Evolutionary conservation across 2,888 invertebrate genomes (phyloP).

Genomic region (Polymixis flavicincta): DNA sequence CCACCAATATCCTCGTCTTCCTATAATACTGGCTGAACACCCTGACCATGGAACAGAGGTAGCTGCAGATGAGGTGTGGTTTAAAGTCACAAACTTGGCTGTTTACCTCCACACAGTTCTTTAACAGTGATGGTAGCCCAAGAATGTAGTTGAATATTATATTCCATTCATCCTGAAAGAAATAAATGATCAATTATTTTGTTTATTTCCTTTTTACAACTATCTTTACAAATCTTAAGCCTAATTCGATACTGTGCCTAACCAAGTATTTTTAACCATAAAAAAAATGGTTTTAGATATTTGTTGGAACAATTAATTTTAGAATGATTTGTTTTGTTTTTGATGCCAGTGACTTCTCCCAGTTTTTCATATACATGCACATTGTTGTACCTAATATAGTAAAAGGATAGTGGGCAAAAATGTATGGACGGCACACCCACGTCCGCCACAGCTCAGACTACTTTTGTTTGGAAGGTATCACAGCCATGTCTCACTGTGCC

Average conservation of each 20-base stretch:
- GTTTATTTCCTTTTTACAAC: too few relatives aligned
- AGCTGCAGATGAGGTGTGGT: constrained; percentile 92
- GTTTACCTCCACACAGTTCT: constrained; percentile 86
- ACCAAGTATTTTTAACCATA: too few relatives aligned
- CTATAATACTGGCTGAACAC: constrained; percentile 94
- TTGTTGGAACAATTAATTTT: neutral
- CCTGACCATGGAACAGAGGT: constrained; percentile 91
- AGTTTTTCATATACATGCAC: neutral
- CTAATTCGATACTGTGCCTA: too few relatives aligned
- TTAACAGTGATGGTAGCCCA: constrained; percentile 91
- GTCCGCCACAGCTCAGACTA: too few relatives aligned
- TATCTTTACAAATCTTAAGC: too few relatives aligned
- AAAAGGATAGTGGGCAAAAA: too few relatives aligned
- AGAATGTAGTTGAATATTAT: constrained; percentile 93
- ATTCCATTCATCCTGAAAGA: constrained; percentile 94
- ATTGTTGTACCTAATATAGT: neutral
- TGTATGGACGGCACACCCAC: too few relatives aligned
- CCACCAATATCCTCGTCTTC: constrained; percentile 92
- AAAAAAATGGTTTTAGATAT: neutral
- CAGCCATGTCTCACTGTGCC: too few relatives aligned
- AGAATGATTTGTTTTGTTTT: neutral
- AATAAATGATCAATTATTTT: neutral
- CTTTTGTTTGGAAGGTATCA: too few relatives aligned
- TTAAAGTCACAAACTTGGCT: constrained; percentile 88
- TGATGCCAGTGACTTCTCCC: neutral